Evolutionary conservation across 1,140 invertebrate species (phyloP), one percentile per base, ranked within the genome.

Genomic region (Helicoverpa armigera): DNA sequence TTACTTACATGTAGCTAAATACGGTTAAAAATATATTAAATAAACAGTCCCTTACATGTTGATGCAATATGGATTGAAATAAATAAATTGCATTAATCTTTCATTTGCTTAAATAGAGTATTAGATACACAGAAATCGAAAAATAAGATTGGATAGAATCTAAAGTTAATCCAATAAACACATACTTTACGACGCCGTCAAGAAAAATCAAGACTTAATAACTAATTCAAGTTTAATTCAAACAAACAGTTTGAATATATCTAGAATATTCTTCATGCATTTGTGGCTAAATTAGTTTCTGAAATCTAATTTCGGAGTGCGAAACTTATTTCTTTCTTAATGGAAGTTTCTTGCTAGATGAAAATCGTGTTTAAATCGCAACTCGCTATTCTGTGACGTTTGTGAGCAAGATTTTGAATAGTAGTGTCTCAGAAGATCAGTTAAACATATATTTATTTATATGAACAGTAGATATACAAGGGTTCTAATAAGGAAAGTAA

Each of bases 301-400:
- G 9, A 10, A 77, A 77, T 67, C 50, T 67, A 65, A 65, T 77
- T 77, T 67, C 60, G 61, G 29, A 65, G 18, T 56, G 29, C 51
- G 51, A 67, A 67, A 77, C 61, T 77, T 67, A 61, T 77, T 76
- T 76, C 58, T 63, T 76, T 76, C 60, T 53, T 54, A 23, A 31
- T 63, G n/a, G 61, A 77, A 77, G 61, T 77, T 77, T 67, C 61
- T 43, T 53, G 50, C n/a, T 50, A 76, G 58, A 3, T 43, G 50
- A 35, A 29, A 77, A 77, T 77, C 67, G 54, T 51, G 50, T 63
- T 77, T 67, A 65, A 67, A 67, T 77, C 50, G 29, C n/a, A 9
- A 18, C 48, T 63, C n/a, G 61, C 75, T 35, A 65, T 29, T 67
- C 43, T 50, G 50, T 35, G 43, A 65, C 29, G 16, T 54, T 7